Base-by-base conservation (phyloP, 2,888 invertebrate species). In the Pandemis heparana region DNA sequence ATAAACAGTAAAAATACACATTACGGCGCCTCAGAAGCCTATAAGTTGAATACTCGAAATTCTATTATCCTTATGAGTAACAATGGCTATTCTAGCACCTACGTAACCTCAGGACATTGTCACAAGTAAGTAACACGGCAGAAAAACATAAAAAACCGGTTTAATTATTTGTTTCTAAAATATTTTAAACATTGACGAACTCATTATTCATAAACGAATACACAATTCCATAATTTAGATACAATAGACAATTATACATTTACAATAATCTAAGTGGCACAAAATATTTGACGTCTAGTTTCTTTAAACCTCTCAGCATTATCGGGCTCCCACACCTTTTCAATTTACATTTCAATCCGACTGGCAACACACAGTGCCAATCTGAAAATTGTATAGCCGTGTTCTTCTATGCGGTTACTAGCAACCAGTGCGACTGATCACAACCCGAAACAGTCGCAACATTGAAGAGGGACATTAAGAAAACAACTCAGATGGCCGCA, bases 1-100 rank as follows among this genome's bases (percentile, higher is more conserved):
- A 43, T 0, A 41, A 46, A 12, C 51, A 51, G 23, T 32, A 1
- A 32, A 32, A 32, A 32, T 32, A 32, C 7, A 51, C 51, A 16
- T n/a, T n/a, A 51, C 2, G n/a, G 4, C 46, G 0, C 10, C 14
- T 51, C 14, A 7, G 14, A 51, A 51, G 51, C n/a, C n/a, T 6
- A 8, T 0, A 32, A 51, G n/a, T 51, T 46, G 14, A 46, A 12
- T 46, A 46, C 51, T 51, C 51, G 16, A 9, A 53, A 53, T 53
- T 9, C 5, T 53, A 53, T 18, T 48, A 48, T n/a, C 48, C 48
- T 48, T 18, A 18, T 18, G 18, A 9, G 53, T 18, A 53, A 53
- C 53, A 53, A 53, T 53, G 18, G 53, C 53, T 4, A 53, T 18
- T 8, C 53, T 53, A 53, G 53, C 53, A 18, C 53, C 53, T 53